Evolutionary conservation across 1,140 invertebrate genomes (phyloP), one percentile per base, ranked within the genome.

Genomic region (Drosophila hydei): DNA sequence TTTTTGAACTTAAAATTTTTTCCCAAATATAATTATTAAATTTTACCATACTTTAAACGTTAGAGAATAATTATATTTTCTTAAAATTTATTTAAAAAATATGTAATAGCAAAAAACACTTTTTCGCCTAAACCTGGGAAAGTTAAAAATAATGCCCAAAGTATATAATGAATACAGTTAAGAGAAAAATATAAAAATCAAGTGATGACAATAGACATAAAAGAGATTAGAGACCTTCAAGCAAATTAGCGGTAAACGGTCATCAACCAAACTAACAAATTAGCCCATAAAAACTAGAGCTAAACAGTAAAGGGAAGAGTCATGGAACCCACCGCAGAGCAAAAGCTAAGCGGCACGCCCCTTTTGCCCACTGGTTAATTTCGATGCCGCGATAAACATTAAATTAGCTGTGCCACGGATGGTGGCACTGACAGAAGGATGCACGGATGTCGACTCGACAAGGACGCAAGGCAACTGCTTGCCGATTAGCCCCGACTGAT

Each of bases 301-400:
- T 55, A 12, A 47, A 63, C 43, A 27, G 38, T 48, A 58, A 70
- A 33, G 30, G 11, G 12, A 52, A 48, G 27, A 73, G 65, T 73
- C 56, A 73, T 19, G 48, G 52, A 48, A 70, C 8, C 30, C 16
- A 73, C 73, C 77, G 65, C 65, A 68, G 77, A 64, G 68, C 73
- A 62, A 68, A 87, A 80, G 81, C 81, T 81, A 75, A 87, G 65
- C 73, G 56, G 61, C 59, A 77, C 79, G 67, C 81, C 77, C 60
- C 59, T 80, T 80, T 69, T 47, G 81, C 77, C 55, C 74, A 43
- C 14, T 75, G 81, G 63, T 55, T 70, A 72, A 87, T 87, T 88
- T 81, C 52, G 81, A 87, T 87, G 71, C 70, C 60, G 56, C 45
- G 80, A 84, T 84, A 84, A 71, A 72, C 59, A 71, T 51, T 14